These are phyloP conservation scores for Tokudaia muenninki DNA, from an alignment of 2,797 vertebrate genomes.

Conservation along the genomic window DNA sequence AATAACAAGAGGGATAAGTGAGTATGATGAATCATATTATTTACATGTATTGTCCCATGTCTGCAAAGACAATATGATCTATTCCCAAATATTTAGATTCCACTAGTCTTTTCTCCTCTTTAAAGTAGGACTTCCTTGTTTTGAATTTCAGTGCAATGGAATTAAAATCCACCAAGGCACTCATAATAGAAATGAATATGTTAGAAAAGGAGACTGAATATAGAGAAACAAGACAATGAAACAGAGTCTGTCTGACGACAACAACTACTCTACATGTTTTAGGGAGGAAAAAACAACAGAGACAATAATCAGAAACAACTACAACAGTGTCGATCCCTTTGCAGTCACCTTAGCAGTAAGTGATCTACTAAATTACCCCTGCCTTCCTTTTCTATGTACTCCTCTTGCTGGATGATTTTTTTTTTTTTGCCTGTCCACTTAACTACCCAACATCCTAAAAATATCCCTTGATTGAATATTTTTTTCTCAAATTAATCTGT, in stretches of 20 bases:
- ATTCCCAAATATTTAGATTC: neutral
- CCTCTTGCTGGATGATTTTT: neutral
- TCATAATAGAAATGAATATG: neutral
- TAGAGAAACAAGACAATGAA: neutral
- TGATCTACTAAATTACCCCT: neutral
- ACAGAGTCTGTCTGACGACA: neutral
- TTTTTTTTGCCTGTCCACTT: constrained; percentile 33
- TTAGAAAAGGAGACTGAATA: neutral
- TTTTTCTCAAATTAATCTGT: constrained; percentile 59
- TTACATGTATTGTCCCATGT: neutral
- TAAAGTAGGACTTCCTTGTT: neutral
- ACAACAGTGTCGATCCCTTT: neutral
- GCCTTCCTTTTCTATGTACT: neutral
- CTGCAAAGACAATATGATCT: neutral
- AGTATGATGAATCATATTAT: neutral
- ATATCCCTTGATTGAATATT: constrained; percentile 2
- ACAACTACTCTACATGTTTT: neutral
- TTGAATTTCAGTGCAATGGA: neutral
- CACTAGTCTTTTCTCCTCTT: neutral
- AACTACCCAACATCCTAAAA: constrained; percentile 1
- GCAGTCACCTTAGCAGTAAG: neutral
- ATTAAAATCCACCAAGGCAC: neutral
- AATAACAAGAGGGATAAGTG: neutral
- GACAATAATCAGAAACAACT: neutral
- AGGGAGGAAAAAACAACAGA: neutral